Evolutionary conservation across 2,113 vertebrate genomes (phyloP), one percentile per base, ranked within the genome.

Genomic region (Tetrao urogallus): DNA sequence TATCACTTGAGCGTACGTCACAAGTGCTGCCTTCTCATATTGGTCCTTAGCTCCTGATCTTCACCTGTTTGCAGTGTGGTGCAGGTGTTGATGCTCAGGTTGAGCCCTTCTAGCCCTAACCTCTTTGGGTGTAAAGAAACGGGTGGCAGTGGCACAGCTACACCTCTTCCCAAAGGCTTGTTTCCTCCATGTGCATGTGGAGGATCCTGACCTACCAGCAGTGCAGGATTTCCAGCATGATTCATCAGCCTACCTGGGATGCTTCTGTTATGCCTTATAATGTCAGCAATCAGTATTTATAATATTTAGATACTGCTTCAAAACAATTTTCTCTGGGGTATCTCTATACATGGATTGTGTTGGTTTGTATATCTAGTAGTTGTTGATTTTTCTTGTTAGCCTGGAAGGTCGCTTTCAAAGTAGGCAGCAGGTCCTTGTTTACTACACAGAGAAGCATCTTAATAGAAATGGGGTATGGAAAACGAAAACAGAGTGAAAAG

Each of bases 291-390:
- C 34, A 34, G 6, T 75, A 50, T 50, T 71, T 58, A 36, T 0
- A 1, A 6, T 48, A 2, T 6, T 54, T 34, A 77, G 21, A 9
- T 47, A 18, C 27, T 25, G 65, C 16, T 21, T 30, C 11, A 27
- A 8, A 40, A 25, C 7, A 43, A 28, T 24, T 1, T 11, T 32
- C 21, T 16, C 2, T 2, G 52, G 47, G 0, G 0, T 42, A 14
- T 24, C 8, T 7, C 60, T 66, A 58, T 34, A 27, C 11, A 54
- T 74, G 34, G 45, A 25, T 50, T 13, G 8, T 60, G 10, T 56
- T 45, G 8, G 10, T 80, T 74, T 78, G 2, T 21, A 14, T 72
- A 27, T 69, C n/a, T 20, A 0, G 45, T 36, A 45, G 75, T 9
- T 85, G 79, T 61, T 43, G 66, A 43, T 36, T 82, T 79, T 91